Base-by-base conservation (phyloP, 2,888 invertebrate genomes). In the Hirtodrosophila trivittata region DNA sequence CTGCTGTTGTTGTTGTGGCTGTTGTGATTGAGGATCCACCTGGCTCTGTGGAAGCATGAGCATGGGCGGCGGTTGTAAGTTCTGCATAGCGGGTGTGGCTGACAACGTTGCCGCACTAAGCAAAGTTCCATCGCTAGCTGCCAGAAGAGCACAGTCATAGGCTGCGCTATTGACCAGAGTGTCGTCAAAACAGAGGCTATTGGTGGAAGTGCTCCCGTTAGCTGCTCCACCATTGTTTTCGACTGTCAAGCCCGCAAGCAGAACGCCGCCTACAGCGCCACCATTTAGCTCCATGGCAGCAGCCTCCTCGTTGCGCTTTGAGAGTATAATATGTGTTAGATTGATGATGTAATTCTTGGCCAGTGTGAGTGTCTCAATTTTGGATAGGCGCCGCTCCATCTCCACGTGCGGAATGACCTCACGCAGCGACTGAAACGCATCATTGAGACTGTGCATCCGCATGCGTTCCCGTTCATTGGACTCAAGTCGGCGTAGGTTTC, bases 301-400 rank as follows among this genome's bases (percentile, higher is more conserved):
- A 0, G 89, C 86, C 62, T 90, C 89, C 57, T 89, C 95, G 41
- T 89, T 89, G 51, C 95, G 92, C 93, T 96, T 95, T 54, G 94
- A 94, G 89, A 96, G 95, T 78, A 97, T 95, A 69, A 96, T 95
- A 90, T 96, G 96, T 18, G 96, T 96, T 66, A 97, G 92, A 9
- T 97, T 96, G 92, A 96, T 96, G 64, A 97, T 96, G 90, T 97
- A 97, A 91, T 97, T 96, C 92, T 96, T 96, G 78, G 97, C 97
- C 89, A 97, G 91, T 7, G 96, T 96, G 64, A 97, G 91, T 0
- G 97, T 97, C 91, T 97, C 97, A 77, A 97, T 96, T 91, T 97
- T 97, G 5, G 96, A 96, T 62, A 97, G 92, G 86, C 96, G 95
- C 58, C 96, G 92, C 76, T 96, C 96, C 91, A 95, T 94, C 89